A percentile compares a stretch with the other conserved stretches of the same genome.
phyloP scores from a whole-genome alignment of 2,113 vertebrate species.

The Otocyon megalotis region DNA sequence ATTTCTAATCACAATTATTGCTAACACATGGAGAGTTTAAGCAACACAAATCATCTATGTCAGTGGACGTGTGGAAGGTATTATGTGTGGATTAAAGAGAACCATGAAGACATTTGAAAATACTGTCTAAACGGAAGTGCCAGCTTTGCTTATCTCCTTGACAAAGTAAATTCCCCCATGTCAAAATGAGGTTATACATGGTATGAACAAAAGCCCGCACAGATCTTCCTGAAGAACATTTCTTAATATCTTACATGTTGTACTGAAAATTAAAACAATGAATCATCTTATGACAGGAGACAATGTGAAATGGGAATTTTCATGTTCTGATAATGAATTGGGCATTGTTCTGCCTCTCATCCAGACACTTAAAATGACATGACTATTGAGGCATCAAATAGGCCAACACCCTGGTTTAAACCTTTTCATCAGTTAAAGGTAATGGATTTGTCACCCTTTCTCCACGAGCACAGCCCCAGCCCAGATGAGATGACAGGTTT shows the following conservation, averaged over 20 bases:
- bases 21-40: constrained; percentile 3
- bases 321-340: constrained; percentile 26
- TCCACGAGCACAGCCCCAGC: neutral
- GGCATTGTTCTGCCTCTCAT: constrained; percentile 38
- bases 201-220: constrained; percentile 39
- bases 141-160: constrained; percentile 1
- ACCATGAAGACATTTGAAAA: constrained; percentile 40
- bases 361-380: neutral
- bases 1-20: constrained; percentile 63
- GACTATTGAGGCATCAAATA: neutral
- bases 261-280: constrained; percentile 84
- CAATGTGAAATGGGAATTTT: constrained; percentile 69
- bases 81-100: constrained; percentile 32
- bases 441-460: neutral
- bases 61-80: constrained; percentile 24
- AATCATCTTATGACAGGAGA: constrained; percentile 78
- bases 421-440: neutral
- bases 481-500: neutral
- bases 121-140: neutral
- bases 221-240: constrained; percentile 66
- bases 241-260: constrained; percentile 72
- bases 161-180: constrained; percentile 70
- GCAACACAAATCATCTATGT: constrained; percentile 45
- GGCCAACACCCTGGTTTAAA: neutral
- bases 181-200: constrained; percentile 66